phyloP scores from a whole-genome alignment of 2,888 invertebrate species.

The Phalangium opilio region DNA sequence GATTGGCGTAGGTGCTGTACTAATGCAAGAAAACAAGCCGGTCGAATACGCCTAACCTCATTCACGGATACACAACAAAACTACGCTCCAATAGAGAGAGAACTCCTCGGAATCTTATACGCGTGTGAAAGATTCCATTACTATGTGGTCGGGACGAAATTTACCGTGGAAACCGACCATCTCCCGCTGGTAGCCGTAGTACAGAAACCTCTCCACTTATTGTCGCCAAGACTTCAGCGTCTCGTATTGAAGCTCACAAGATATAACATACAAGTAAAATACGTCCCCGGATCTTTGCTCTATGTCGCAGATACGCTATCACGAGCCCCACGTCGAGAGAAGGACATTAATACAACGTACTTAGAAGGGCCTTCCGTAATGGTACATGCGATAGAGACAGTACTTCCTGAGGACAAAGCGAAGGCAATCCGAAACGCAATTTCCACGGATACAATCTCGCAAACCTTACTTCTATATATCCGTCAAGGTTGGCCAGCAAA shows the following conservation, averaged over 20 bases:
- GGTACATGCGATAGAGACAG: not conserved
- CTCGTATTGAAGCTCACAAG: conserved; percentile 22
- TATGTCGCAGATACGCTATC: conserved; percentile 19
- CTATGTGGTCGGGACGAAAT: conserved; percentile 15
- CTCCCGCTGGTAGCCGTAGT: conserved; percentile 28
- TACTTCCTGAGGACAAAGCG: not conserved
- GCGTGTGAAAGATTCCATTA: too few species aligned
- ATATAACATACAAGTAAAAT: conserved; percentile 1
- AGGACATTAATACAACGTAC: not conserved
- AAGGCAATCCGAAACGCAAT: not conserved
- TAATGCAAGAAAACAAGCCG: conserved; percentile 24
- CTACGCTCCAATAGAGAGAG: conserved; percentile 30
- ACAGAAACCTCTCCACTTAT: conserved; percentile 25
- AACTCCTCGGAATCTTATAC: too few species aligned
- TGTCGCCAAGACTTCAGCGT: conserved; percentile 28
- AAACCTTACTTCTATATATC: not conserved
- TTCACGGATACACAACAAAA: conserved; percentile 24
- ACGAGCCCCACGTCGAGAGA: conserved; percentile 7
- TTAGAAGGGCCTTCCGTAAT: not conserved
- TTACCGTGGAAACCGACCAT: conserved; percentile 29
- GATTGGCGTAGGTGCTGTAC: conserved; percentile 26
- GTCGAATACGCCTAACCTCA: conserved; percentile 27
- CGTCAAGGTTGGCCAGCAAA: conserved; percentile 4
- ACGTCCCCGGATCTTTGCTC: conserved; percentile 16
- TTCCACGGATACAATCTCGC: not conserved